A percentile compares a stretch with the other conserved stretches of the same genome.
Evolutionary conservation across 2,113 vertebrate species (phyloP).

Genomic region (Bubo blakistoni): DNA sequence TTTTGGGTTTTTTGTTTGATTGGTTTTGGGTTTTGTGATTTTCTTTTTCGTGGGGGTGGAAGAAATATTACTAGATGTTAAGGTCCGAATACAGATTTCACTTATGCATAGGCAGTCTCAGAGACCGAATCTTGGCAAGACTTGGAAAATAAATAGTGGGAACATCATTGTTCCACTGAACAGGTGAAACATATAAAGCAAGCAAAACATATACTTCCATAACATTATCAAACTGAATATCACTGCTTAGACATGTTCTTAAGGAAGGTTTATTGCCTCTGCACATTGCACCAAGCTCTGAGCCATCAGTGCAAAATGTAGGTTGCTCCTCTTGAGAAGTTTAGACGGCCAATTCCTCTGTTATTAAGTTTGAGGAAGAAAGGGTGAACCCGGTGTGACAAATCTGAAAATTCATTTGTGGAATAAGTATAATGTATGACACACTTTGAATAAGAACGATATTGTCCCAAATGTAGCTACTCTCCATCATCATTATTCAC

Average conservation of each 20-base stretch:
- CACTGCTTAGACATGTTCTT: background rate
- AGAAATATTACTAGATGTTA: background rate
- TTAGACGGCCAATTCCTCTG: background rate
- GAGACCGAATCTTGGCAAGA: background rate
- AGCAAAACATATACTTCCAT: background rate
- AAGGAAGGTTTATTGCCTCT: background rate
- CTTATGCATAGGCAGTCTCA: background rate
- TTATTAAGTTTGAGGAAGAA: background rate
- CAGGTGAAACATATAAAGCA: background rate
- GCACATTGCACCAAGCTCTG: background rate
- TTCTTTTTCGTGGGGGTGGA: fast-evolving
- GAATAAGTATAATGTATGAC: background rate
- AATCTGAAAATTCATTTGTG: background rate
- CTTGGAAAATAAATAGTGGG: background rate
- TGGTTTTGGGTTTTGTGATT: background rate
- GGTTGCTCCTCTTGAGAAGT: background rate
- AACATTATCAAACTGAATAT: background rate
- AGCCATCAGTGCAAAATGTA: background rate
- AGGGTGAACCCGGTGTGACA: background rate
- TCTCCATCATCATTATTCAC: background rate
- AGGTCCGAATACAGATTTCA: background rate
- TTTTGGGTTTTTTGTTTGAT: background rate
- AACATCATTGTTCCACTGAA: background rate
- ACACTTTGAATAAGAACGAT: background rate
- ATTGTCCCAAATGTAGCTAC: background rate